These are phyloP conservation scores for Proterorhinus semilunaris DNA, from an alignment of 2,113 vertebrate species.

Conservation along the genomic window DNA sequence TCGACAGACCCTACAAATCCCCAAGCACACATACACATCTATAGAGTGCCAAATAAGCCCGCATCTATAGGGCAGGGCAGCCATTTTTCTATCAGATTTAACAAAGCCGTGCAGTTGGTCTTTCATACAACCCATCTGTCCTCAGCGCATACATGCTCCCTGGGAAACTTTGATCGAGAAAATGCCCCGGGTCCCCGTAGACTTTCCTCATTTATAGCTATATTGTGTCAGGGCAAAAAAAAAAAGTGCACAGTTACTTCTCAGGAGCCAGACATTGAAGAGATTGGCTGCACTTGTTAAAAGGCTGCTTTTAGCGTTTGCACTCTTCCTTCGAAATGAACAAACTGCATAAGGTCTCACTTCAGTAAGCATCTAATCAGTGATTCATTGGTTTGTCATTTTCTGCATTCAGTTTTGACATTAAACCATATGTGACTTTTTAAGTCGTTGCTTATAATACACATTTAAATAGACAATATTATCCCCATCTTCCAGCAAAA, in stretches of 20 bases:
- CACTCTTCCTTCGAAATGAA: not conserved
- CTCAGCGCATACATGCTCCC: constrained; percentile 9
- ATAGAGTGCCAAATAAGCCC: constrained; percentile 28
- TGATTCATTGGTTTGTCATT: not conserved
- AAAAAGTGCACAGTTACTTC: not conserved
- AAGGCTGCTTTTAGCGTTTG: not conserved
- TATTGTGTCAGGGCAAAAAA: constrained; percentile 5
- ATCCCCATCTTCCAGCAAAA: too few relatives aligned
- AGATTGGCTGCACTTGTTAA: not conserved
- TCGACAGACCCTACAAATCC: constrained; percentile 24
- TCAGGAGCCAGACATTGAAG: not conserved
- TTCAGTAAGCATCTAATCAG: constrained; percentile 5
- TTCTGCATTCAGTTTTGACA: not conserved
- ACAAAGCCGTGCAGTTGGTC: constrained; percentile 53
- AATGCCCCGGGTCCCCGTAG: constrained; percentile 9
- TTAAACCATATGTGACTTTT: constrained; percentile 1
- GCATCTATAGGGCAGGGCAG: constrained; percentile 33
- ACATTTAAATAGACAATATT: too few relatives aligned
- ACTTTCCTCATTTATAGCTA: constrained; percentile 16
- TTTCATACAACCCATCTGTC: constrained; percentile 26
- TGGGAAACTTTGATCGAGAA: constrained; percentile 29
- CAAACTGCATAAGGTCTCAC: constrained; percentile 1
- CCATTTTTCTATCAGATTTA: constrained; percentile 48
- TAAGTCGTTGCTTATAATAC: not conserved
- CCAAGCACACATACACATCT: constrained; percentile 31